phyloP scores from a whole-genome alignment of 1,140 invertebrate genomes.

The Drosophila truncata region DNA sequence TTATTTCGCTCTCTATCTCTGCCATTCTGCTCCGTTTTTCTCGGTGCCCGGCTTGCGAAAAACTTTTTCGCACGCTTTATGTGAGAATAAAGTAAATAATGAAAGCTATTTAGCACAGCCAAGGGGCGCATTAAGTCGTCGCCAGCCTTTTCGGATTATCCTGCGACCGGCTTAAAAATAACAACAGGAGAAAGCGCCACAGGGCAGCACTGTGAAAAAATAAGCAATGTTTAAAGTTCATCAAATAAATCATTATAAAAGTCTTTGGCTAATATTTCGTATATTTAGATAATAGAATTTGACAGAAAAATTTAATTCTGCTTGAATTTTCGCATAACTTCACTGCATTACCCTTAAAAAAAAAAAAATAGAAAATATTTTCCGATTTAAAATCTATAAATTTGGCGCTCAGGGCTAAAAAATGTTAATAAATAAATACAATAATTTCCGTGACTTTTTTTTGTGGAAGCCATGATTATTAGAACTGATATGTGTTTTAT shows the following conservation, averaged over 20 bases:
- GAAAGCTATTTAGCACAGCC: slow-evolving; percentile 78
- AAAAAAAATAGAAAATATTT: background rate
- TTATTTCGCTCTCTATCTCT: slow-evolving; percentile 39
- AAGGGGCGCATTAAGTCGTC: slow-evolving; percentile 72
- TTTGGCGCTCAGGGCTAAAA: background rate
- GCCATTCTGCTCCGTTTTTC: slow-evolving; percentile 1
- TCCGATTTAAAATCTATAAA: background rate
- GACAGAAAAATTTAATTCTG: background rate
- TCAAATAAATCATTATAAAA: background rate
- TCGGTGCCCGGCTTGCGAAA: slow-evolving; percentile 24
- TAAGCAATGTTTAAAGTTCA: background rate
- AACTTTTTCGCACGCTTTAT: slow-evolving; percentile 60
- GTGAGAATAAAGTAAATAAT: slow-evolving; percentile 76
- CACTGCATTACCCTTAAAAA: too few relatives aligned
- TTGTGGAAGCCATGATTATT: too few relatives aligned
- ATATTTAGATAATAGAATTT: background rate
- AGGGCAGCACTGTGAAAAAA: slow-evolving; percentile 18
- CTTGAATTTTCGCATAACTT: background rate
- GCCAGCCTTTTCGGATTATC: slow-evolving; percentile 55
- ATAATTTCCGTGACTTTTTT: too few relatives aligned
- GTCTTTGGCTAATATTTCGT: background rate
- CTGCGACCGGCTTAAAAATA: slow-evolving; percentile 54
- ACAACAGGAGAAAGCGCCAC: slow-evolving; percentile 21
- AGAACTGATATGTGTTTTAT: background rate
- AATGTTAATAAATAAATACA: too few relatives aligned